A percentile compares a stretch with the other conserved stretches of the same genome.
phyloP scores from a whole-genome alignment of 1,140 invertebrate genomes.

The Probaryconus sp. region DNA sequence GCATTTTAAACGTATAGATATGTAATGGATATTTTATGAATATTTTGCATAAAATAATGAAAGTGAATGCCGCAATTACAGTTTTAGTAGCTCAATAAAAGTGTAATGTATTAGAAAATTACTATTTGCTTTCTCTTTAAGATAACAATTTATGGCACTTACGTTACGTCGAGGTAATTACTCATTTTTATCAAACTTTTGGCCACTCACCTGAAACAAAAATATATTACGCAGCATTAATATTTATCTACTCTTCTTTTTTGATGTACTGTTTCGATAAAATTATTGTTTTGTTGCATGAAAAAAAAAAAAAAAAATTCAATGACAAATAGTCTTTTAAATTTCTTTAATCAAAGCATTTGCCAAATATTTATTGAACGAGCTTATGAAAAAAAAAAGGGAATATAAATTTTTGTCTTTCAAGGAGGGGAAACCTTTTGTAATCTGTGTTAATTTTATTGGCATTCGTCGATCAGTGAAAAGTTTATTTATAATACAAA shows the following conservation, averaged over 20 bases:
- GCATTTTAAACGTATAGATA: too few relatives aligned
- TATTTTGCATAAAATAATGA: conserved; percentile 4
- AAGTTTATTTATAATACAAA: conserved; percentile 34
- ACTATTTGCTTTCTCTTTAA: conserved; percentile 30
- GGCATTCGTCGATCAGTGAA: conserved; percentile 9
- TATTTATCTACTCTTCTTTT: background rate
- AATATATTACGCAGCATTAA: conserved; percentile 10
- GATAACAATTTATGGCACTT: conserved; percentile 16
- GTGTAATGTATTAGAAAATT: conserved; percentile 35
- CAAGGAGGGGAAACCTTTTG: too few relatives aligned
- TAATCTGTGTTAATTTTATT: background rate
- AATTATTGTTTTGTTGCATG: too few relatives aligned
- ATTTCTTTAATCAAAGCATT: too few relatives aligned
- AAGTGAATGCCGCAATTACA: conserved; percentile 13
- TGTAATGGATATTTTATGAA: background rate
- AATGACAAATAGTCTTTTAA: too few relatives aligned
- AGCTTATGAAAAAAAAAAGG: too few relatives aligned
- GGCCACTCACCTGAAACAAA: conserved; percentile 36
- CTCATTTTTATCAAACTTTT: conserved; percentile 10
- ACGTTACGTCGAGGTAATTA: conserved; percentile 8
- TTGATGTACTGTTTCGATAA: too few relatives aligned
- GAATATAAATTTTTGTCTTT: too few relatives aligned
- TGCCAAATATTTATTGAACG: too few relatives aligned
- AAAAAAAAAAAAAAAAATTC: too few relatives aligned
- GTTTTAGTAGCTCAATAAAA: conserved; percentile 25